A percentile compares a stretch with the other conserved stretches of the same genome.
These are phyloP conservation scores for Laothoe populi DNA, from an alignment of 2,888 invertebrate genomes.

Conservation along the genomic window DNA sequence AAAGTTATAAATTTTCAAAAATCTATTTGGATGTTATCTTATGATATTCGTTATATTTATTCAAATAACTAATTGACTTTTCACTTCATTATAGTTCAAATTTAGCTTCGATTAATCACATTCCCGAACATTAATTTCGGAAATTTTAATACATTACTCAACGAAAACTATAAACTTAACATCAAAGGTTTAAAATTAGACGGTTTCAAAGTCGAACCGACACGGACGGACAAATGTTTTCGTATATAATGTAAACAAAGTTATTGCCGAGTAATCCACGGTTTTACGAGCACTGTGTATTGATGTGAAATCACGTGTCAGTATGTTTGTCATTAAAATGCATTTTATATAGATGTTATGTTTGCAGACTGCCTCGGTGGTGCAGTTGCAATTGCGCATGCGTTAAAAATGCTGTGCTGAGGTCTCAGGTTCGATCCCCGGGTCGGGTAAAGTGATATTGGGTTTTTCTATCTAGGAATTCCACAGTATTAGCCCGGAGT, in stretches of 20 bases:
- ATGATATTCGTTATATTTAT: no score
- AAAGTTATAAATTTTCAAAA: no score
- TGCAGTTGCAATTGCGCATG: no score
- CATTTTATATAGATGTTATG: background rate
- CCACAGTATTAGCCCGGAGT: no score
- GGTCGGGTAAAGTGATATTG: no score
- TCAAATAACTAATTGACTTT: no score
- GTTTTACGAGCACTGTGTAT: conserved; percentile 22
- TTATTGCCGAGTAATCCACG: conserved; percentile 22
- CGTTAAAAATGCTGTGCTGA: no score
- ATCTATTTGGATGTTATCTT: no score
- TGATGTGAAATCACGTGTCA: conserved; percentile 14
- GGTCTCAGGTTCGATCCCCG: no score
- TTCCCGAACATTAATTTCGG: background rate
- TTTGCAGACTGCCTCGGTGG: background rate
- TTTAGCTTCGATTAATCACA: background rate
- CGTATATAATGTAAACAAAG: conserved; percentile 33
- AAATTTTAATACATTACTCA: background rate
- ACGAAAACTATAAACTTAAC: conserved; percentile 40
- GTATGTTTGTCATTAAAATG: background rate
- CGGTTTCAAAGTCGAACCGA: conserved; percentile 57
- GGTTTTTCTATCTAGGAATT: no score
- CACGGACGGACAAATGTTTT: conserved; percentile 65
- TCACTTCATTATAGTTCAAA: background rate
- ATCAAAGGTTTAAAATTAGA: conserved; percentile 72